Conservation (phyloP, 2,113 vertebrate species). For the Hemicordylus capensis region DNA sequence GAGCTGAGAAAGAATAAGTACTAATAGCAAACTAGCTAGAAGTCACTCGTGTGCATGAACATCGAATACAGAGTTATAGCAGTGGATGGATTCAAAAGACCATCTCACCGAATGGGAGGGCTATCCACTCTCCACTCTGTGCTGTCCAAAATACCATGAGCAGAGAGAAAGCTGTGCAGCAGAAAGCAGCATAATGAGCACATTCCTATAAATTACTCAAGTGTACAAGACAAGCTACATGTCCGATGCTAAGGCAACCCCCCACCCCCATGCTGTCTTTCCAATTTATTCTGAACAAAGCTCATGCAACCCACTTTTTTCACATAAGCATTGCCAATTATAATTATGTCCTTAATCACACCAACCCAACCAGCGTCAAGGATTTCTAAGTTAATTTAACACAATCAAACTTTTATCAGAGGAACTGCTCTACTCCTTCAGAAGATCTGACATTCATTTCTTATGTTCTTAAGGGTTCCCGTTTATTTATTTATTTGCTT, state of each 20-base stretch:
- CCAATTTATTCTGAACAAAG: not conserved
- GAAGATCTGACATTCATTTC: not conserved
- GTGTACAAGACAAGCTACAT: not conserved
- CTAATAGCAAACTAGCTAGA: not conserved
- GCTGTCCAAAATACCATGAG: not conserved
- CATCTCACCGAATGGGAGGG: not conserved
- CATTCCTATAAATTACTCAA: not conserved
- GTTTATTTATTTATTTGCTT: too few relatives aligned
- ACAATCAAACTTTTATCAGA: not conserved
- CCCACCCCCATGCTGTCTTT: not conserved
- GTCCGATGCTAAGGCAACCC: not conserved
- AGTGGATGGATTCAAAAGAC: not conserved
- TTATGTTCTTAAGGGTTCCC: not conserved
- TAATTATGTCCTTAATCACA: not conserved
- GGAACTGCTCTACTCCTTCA: not conserved
- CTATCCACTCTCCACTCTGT: not conserved
- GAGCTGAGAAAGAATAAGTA: constrained; percentile 2
- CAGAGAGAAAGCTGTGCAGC: not conserved
- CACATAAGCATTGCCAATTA: not conserved
- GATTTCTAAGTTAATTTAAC: not conserved
- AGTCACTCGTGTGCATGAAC: not conserved
- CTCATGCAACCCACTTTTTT: not conserved
- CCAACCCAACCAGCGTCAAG: not conserved
- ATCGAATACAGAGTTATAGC: not conserved
- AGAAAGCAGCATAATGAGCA: not conserved